Evolutionary conservation across 2,888 invertebrate species (phyloP), one percentile per base, ranked within the genome.

Genomic region (Tachina lurida): DNA sequence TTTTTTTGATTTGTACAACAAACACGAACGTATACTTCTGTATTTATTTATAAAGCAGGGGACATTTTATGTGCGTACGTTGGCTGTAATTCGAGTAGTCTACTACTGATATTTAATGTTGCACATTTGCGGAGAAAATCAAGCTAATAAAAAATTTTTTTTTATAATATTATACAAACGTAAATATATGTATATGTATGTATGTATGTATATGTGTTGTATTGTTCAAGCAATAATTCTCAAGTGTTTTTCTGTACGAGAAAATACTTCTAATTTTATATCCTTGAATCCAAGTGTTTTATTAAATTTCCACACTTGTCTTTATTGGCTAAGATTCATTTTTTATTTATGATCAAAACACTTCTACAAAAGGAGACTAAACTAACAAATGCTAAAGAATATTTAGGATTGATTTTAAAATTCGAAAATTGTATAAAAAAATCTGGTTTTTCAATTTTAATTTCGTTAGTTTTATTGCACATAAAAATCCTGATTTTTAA

Each of bases 261-360:
- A 15, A 54, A 9, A 10, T 70, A 63, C 19, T n/a, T 52, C 49
- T 67, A 70, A 78, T 78, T 65, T 71, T 67, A 49, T 76, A 60
- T 80, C 41, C 43, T 65, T 86, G 54, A 74, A 77, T 75, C 80
- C 71, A 84, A 80, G 84, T 84, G 81, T 87, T 87, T 88, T 88
- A 87, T 88, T 88, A 78, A 86, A 87, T 86, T 87, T 87, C 81
- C 81, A 87, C 87, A 87, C 87, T 87, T 87, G 77, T 81, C 65
- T 81, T 88, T 87, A 88, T 88, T 88, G 87, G 83, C 83, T 88
- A 85, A 82, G 70, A 87, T 87, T 77, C 78, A 87, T 88, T 87
- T 87, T 88, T 87, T 87, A 88, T 88, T 87, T 87, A 88, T 87
- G 73, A 63, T 52, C 52, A 19, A 83, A 22, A 19, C 39, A 77